Evolutionary conservation across 2,888 invertebrate species (phyloP), one percentile per base, ranked within the genome.

Genomic region (Prenolepis imparis): DNA sequence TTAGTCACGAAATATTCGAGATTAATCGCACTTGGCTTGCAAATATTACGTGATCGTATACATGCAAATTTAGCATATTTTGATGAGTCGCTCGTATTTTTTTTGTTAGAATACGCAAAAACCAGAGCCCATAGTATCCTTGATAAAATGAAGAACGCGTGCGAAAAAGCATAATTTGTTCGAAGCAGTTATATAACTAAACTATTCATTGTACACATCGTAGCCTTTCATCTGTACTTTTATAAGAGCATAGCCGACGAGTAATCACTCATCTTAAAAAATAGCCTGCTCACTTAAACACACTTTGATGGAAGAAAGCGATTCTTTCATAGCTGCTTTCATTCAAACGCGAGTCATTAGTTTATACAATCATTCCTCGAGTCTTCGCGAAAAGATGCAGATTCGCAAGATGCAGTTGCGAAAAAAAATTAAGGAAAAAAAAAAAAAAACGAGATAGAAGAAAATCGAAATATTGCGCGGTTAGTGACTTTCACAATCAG

Each of bases 391-490:
- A 52, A 48, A n/a, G 2, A 52, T 52, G 52, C 52, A 52, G 52
- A 52, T 52, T 18, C 5, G 36, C 36, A 5, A 28, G 28, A 28
- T 28, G 57, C 41, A 15, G 2, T 57, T 78, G 48, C 1, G 12
- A 61, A 36, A 32, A 12, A 59, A 82, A 78, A n/a, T n/a, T n/a
- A n/a, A n/a, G n/a, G n/a, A n/a, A 74, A 72, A 57, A 77, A 68
- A 75, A 86, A 70, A 82, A 80, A 83, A 84, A 59, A 21, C 63
- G 39, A 44, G 32, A 12, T 52, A 21, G 11, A 57, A 15, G 28
- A 57, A 15, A 67, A 67, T 57, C 36, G 77, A 67, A 36, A 39
- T 64, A 24, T 36, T 36, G 66, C n/a, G 64, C 77, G 57, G 48
- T 57, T 77, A 57, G 57, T 48, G 66, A 36, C 15, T 57, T 57